Evolutionary conservation across 2,888 invertebrate species (phyloP), one percentile per base, ranked within the genome.

Genomic region (Timema podura): DNA sequence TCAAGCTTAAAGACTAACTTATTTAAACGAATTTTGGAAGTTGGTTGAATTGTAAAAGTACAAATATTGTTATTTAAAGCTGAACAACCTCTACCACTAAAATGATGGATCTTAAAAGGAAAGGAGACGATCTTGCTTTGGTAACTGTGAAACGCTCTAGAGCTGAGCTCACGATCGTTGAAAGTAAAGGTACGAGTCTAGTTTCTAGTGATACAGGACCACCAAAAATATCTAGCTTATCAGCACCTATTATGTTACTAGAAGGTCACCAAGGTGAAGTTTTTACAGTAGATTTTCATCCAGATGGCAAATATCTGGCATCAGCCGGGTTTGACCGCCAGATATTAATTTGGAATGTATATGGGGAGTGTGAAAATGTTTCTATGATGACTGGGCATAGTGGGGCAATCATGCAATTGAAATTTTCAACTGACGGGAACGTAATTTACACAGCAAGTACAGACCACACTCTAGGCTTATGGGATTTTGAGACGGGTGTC

Each of bases 201-300:
- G 91, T 91, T 79, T 91, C 90, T 10, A 67, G 68, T 44, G 73
- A 79, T 83, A 88, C 91, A 48, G 73, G 79, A 83, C 88, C 91
- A 48, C 88, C 89, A 54, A 84, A 98, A 73, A 95, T 96, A 11
- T 97, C 97, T 0, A 92, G 89, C 75, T 84, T 99, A 2, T 87
- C 91, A 79, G 91, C 96, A 0, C 97, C 98, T 0, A 98, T 98
- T 70, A 98, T 98, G 96, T 84, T 95, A 54, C 82, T 99, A 68
- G 94, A 96, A 78, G 99, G 98, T 0, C 99, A 99, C 79, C 94
- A 95, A 79, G 98, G 97, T 10, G 99, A 99, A 81, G 91, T 99
- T 76, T 97, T 95, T 80, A 87, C 92, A 5, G 85, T 91, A 8
- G 93, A 94, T 81, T 99, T 99, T 81, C 96, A 98, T 79, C 97